Evolutionary conservation across 2,113 vertebrate genomes (phyloP).

Genomic region (Ptychochromis oligacanthus): DNA sequence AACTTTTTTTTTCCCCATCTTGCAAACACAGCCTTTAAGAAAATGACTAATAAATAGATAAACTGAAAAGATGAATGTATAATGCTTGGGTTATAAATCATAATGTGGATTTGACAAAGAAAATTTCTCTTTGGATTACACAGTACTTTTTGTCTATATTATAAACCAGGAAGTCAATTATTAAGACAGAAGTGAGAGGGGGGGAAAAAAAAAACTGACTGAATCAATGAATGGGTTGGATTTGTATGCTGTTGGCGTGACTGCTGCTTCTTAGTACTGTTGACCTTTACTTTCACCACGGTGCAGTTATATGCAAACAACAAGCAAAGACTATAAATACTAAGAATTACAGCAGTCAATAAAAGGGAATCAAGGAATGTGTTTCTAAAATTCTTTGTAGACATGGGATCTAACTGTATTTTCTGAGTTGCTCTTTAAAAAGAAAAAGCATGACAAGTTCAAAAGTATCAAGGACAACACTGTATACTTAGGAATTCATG

Average conservation of each 20-base stretch:
- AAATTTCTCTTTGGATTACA: conserved; percentile 44
- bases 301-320: conserved; percentile 28
- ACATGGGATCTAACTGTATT: not conserved
- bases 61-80: conserved; percentile 14
- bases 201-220: conserved; percentile 26
- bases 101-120: not conserved
- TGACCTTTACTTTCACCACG: conserved; percentile 3
- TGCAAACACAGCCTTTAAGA: not conserved
- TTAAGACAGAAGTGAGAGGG: not conserved
- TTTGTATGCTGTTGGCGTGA: not conserved
- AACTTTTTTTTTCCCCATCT: not conserved
- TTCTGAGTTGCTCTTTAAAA: not conserved
- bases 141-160: conserved; percentile 25
- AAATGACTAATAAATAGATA: conserved; percentile 36
- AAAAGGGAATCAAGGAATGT: conserved; percentile 31
- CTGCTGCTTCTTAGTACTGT: not conserved
- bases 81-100: conserved; percentile 23
- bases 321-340: conserved; percentile 9
- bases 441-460: not conserved
- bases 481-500: conserved; percentile 7
- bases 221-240: conserved; percentile 18
- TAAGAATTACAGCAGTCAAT: conserved; percentile 26
- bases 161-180: conserved; percentile 38
- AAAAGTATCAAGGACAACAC: conserved; percentile 42
- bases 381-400: conserved; percentile 16